These are phyloP conservation scores for Morone chrysops DNA, from an alignment of 2,113 vertebrate genomes.

Conservation along the genomic window DNA sequence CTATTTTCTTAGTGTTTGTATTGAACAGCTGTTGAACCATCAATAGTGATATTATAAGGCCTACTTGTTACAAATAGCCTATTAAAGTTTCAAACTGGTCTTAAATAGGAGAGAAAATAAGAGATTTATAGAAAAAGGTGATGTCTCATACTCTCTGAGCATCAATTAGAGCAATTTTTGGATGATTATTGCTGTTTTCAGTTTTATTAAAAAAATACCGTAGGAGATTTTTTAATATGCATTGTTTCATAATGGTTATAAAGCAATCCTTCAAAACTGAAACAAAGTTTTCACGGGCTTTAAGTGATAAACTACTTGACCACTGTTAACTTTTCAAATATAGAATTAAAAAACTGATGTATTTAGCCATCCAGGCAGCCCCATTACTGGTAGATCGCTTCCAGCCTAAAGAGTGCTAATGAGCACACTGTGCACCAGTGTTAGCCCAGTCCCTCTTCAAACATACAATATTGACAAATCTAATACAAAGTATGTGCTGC, in stretches of 20 bases:
- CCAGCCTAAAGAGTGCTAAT: conserved; percentile 67
- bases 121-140: neutral
- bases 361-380: conserved; percentile 60
- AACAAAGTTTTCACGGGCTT: conserved; percentile 11
- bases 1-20: neutral
- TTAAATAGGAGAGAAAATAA: no score
- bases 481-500: conserved; percentile 52
- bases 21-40: neutral
- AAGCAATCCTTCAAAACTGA: neutral
- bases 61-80: neutral
- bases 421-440: conserved; percentile 62
- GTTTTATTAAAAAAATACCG: neutral
- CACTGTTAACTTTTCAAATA: conserved; percentile 53
- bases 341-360: conserved; percentile 52
- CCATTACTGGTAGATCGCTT: conserved; percentile 58
- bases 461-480: conserved; percentile 75
- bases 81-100: neutral
- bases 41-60: no score
- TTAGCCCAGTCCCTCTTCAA: conserved; percentile 70
- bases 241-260: conserved; percentile 5
- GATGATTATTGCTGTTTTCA: neutral
- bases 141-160: neutral
- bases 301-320: conserved; percentile 30
- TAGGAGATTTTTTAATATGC: neutral
- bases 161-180: neutral